Conservation (phyloP, 2,797 vertebrate species). For the Rhadinocentrus ornatus region DNA sequence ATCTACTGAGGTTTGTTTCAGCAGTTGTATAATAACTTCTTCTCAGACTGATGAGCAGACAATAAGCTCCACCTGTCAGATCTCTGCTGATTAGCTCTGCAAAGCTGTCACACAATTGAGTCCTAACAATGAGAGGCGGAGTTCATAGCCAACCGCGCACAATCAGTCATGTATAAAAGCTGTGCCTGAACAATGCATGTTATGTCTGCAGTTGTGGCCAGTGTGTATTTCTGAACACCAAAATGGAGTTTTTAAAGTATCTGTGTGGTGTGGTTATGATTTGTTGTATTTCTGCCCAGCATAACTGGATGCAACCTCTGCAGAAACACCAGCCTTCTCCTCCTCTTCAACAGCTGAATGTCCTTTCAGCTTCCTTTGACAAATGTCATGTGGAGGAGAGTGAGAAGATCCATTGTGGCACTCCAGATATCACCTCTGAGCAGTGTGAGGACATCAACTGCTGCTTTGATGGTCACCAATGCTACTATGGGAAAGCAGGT, state of each 20-base stretch:
- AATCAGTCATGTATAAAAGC: constrained; percentile 61
- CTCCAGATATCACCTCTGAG: constrained; percentile 51
- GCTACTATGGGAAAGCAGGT: constrained; percentile 82
- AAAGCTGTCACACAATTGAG: constrained; percentile 63
- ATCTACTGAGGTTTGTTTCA: constrained; percentile 31
- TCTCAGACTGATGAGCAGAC: constrained; percentile 58
- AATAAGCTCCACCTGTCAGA: constrained; percentile 69
- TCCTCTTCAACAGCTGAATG: constrained; percentile 9
- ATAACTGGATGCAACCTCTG: constrained; percentile 26
- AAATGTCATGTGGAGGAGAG: constrained; percentile 67
- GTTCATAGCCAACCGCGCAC: constrained; percentile 19
- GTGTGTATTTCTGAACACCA: constrained; percentile 22
- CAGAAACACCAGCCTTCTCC: constrained; percentile 17
- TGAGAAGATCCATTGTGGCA: constrained; percentile 75
- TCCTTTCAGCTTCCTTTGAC: constrained; percentile 35
- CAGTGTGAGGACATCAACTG: constrained; percentile 77
- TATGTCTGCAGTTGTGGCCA: constrained; percentile 21
- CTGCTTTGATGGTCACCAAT: constrained; percentile 73
- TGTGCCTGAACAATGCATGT: accelerated
- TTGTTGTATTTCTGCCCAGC: constrained; percentile 39
- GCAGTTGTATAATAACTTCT: constrained; percentile 40
- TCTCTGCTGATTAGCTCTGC: constrained; percentile 66
- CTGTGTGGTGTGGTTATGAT: constrained; percentile 51
- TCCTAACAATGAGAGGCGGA: constrained; percentile 65
- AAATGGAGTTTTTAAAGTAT: constrained; percentile 53